Percentiles rank a stretch among this genome's conserved stretches.
phyloP scores from a whole-genome alignment of 2,113 vertebrate genomes.

The Cygnus atratus region DNA sequence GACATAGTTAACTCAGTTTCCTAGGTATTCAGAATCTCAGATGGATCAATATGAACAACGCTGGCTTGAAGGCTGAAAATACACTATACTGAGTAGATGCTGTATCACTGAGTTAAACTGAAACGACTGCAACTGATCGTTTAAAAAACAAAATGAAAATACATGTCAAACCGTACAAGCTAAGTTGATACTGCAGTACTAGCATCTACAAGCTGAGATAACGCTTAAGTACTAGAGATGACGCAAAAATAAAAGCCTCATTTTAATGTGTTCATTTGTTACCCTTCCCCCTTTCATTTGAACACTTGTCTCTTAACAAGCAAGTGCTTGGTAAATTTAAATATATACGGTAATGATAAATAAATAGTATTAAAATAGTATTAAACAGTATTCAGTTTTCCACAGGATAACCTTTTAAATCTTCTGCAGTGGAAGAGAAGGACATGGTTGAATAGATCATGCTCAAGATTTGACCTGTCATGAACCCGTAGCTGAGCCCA shows the following conservation, averaged over 20 bases:
- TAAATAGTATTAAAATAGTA: neutral
- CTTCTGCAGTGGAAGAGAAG: neutral
- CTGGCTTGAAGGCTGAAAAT: neutral
- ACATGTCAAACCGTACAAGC: neutral
- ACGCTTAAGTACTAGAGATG: neutral
- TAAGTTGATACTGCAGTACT: neutral
- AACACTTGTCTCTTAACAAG: neutral
- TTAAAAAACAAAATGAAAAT: neutral
- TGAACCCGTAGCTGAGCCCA: neutral
- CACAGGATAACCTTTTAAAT: neutral
- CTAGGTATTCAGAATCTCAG: neutral
- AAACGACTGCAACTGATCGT: neutral
- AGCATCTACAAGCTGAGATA: neutral
- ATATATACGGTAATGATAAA: neutral
- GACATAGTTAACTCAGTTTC: neutral
- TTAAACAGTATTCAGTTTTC: neutral
- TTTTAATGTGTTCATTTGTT: neutral
- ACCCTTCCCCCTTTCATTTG: neutral
- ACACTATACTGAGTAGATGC: neutral
- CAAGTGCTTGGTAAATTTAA: neutral
- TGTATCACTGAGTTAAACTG: neutral
- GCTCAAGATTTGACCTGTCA: neutral
- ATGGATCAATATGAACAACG: neutral
- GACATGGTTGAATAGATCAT: neutral
- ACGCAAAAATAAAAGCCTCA: neutral